Percentiles rank a stretch among this genome's conserved stretches.
These are phyloP conservation scores for Caradrina clavipalpis DNA, from an alignment of 2,888 invertebrate species.

Conservation along the genomic window DNA sequence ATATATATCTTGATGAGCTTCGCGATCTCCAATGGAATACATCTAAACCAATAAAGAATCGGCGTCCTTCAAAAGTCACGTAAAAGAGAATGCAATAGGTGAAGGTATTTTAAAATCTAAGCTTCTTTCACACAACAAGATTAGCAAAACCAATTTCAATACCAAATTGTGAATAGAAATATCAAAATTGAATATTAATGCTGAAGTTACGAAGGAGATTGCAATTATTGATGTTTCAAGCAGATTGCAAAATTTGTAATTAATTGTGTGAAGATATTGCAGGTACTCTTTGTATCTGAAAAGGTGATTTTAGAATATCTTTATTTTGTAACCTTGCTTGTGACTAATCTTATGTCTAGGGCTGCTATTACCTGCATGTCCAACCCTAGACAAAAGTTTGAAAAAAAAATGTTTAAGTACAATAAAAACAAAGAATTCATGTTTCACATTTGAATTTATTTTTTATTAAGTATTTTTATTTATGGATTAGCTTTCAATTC, in stretches of 20 bases:
- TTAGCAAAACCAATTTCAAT: slow-evolving; percentile 13
- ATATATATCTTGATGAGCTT: no score
- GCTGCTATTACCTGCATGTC: no score
- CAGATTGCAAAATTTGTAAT: slow-evolving; percentile 36
- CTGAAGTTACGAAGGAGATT: slow-evolving; percentile 20
- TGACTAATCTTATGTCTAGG: not conserved
- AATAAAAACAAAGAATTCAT: no score
- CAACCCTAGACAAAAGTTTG: no score
- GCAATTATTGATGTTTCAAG: slow-evolving; percentile 35
- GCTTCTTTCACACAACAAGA: slow-evolving; percentile 1
- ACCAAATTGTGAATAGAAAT: slow-evolving; percentile 29
- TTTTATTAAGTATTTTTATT: no score
- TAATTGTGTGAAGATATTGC: slow-evolving; percentile 32
- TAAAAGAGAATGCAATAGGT: not conserved
- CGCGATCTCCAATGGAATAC: not conserved
- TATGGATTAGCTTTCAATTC: no score
- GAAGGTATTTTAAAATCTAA: slow-evolving; percentile 20
- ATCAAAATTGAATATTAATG: slow-evolving; percentile 35
- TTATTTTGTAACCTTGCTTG: slow-evolving; percentile 13
- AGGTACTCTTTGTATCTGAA: slow-evolving; percentile 25
- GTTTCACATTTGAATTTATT: no score
- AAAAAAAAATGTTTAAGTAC: no score
- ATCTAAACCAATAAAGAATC: not conserved
- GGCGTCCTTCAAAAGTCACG: not conserved
- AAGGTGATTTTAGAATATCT: slow-evolving; percentile 29